These are phyloP conservation scores for Lithobates pipiens DNA, from an alignment of 2,797 vertebrate genomes.

Conservation along the genomic window DNA sequence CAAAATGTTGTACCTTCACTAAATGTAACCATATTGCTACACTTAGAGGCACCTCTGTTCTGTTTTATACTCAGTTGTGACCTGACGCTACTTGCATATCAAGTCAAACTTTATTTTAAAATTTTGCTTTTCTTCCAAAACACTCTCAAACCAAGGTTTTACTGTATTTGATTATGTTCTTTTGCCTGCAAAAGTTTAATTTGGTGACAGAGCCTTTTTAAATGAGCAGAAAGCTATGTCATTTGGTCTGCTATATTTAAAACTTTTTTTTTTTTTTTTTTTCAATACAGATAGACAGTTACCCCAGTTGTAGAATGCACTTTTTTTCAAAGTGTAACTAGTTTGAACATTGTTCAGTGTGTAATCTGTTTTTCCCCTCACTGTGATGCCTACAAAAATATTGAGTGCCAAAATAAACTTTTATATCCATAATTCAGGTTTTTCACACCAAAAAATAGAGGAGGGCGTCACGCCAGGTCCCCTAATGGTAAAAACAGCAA, in stretches of 20 bases:
- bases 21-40: too few relatives aligned
- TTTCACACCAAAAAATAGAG: constrained; percentile 61
- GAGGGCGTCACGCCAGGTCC: constrained; percentile 55
- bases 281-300: not conserved
- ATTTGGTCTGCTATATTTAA: too few relatives aligned
- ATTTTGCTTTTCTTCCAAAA: too few relatives aligned
- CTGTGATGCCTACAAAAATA: constrained; percentile 47
- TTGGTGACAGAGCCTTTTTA: not conserved
- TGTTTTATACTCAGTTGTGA: too few relatives aligned
- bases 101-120: too few relatives aligned
- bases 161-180: too few relatives aligned
- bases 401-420: constrained; percentile 58
- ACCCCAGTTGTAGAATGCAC: not conserved
- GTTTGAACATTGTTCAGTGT: constrained; percentile 25
- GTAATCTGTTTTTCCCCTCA: not conserved
- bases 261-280: too few relatives aligned
- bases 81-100: too few relatives aligned
- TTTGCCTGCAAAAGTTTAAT: too few relatives aligned
- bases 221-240: not conserved
- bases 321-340: constrained; percentile 9
- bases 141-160: too few relatives aligned
- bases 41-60: too few relatives aligned
- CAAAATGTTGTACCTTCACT: too few relatives aligned
- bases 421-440: constrained; percentile 57
- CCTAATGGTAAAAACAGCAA: constrained; percentile 59